Evolutionary conservation across 2,888 invertebrate genomes (phyloP), one percentile per base, ranked within the genome.

Genomic region (Metalampra italica): DNA sequence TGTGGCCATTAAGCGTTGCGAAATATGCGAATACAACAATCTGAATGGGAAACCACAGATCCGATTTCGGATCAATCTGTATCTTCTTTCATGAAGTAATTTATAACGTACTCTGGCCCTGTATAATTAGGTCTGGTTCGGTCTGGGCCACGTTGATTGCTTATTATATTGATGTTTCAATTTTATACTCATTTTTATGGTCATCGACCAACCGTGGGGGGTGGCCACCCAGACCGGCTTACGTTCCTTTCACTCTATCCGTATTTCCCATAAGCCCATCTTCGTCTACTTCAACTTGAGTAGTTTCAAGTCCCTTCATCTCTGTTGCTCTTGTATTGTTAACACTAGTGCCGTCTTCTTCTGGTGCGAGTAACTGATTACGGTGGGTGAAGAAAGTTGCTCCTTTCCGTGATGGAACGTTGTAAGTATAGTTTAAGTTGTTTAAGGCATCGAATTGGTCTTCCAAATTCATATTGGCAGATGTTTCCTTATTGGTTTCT

Each of bases 111-210:
- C 68, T 71, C 78, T 74, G 78, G 75, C 70, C 74, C 82, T 75
- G 83, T 89, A 88, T 88, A 88, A 88, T 89, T 88, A 88, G 80
- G 78, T 66, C 73, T 71, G 77, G 71, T 66, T 75, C 68, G 66
- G 36, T 70, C 68, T 46, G 67, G 64, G 65, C 72, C 69, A 68
- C 75, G 82, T 79, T 89, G 88, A 88, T 89, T 89, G 87, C 88
- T 87, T 89, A 89, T 89, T 88, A 88, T 89, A 88, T 89, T 89
- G 89, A 89, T 89, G 89, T 88, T 88, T 89, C 88, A 89, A 89
- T 89, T 89, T 89, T 89, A 88, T 87, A 86, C 83, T 80, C 86
- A 89, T 89, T 89, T 88, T 89, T 89, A 89, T 88, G 89, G 88
- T 82, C 90, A 90, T 89, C 83, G 89, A 75, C 88, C 90, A 88